phyloP scores from a whole-genome alignment of 2,797 vertebrate genomes.

The Sebastes diaconus region DNA sequence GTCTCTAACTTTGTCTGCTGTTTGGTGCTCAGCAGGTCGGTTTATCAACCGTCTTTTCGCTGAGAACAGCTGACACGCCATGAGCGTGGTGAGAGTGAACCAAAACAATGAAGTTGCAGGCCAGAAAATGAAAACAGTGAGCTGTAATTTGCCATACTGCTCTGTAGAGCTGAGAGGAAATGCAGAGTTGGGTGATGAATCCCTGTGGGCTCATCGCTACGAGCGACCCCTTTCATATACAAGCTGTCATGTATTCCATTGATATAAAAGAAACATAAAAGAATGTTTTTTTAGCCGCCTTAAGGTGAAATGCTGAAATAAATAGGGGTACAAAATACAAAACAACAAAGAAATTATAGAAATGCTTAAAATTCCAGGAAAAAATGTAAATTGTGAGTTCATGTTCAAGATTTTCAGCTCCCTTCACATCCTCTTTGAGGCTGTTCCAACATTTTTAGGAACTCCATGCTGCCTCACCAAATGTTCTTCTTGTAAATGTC shows the following conservation, averaged over 20 bases:
- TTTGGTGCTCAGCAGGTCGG: neutral
- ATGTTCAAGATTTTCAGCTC: neutral
- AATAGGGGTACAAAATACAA: neutral
- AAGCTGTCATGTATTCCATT: neutral
- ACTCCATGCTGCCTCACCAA: constrained; percentile 9
- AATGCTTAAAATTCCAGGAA: neutral
- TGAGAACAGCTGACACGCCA: neutral
- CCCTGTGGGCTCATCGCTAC: neutral
- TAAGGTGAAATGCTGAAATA: neutral
- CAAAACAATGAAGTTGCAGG: no score
- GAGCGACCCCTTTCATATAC: neutral
- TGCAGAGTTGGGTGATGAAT: neutral
- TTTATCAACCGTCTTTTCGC: neutral
- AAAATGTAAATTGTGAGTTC: neutral
- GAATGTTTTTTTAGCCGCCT: neutral
- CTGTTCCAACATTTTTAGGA: neutral
- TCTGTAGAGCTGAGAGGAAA: neutral
- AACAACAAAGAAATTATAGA: neutral
- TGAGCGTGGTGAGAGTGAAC: neutral
- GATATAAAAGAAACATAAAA: neutral
- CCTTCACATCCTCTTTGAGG: neutral
- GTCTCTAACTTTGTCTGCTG: neutral
- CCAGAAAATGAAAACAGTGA: no score
- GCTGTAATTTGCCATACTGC: no score
- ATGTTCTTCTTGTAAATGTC: constrained; percentile 4